Conservation (phyloP, 2,113 vertebrate genomes). For the Pantherophis guttatus region DNA sequence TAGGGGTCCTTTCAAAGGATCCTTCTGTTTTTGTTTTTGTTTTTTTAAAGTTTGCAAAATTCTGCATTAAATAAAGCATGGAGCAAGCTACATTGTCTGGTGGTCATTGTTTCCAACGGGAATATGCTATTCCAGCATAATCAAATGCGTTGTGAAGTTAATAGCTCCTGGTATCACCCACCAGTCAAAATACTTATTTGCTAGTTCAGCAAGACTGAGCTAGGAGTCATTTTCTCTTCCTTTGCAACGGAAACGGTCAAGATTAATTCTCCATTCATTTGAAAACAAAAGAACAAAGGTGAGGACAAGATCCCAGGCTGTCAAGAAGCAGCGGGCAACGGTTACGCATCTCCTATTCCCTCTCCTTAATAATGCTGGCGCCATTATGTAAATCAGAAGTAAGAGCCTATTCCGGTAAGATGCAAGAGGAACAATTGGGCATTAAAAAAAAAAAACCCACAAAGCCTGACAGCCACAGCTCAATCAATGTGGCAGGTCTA, state of each 20-base stretch:
- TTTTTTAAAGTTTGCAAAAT: neutral
- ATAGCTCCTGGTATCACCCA: neutral
- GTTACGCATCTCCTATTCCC: neutral
- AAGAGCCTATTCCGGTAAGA: constrained; percentile 31
- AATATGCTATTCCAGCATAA: neutral
- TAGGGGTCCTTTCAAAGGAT: neutral
- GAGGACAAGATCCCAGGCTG: neutral
- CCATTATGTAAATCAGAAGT: constrained; percentile 31
- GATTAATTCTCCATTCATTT: neutral
- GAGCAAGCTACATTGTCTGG: neutral
- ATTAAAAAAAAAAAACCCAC: constrained; percentile 16
- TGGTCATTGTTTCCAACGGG: neutral
- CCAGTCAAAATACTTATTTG: neutral
- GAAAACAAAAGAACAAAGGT: neutral
- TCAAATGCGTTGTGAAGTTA: neutral
- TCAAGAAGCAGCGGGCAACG: neutral
- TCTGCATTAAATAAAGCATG: neutral
- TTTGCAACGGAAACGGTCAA: neutral
- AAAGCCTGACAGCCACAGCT: constrained; percentile 71
- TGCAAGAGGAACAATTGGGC: constrained; percentile 9
- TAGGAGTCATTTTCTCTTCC: neutral
- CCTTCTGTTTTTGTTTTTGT: neutral
- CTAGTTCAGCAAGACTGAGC: neutral
- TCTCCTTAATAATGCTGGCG: constrained; percentile 8
- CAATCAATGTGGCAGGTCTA: constrained; percentile 73